Evolutionary conservation across 2,797 vertebrate species (phyloP).

Genomic region (Aeoliscus strigatus): DNA sequence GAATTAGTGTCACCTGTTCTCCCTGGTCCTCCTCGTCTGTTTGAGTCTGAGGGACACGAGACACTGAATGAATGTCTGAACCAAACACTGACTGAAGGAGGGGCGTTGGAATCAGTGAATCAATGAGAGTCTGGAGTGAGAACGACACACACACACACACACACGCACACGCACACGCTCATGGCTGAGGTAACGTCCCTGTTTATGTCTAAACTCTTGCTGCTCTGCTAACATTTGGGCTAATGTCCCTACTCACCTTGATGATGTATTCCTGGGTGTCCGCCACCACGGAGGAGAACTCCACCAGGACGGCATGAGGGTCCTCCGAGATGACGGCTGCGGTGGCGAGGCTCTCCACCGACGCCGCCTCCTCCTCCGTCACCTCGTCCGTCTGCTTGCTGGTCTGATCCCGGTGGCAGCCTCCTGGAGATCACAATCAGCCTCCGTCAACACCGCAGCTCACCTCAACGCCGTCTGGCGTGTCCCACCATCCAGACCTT

Average conservation of each 20-base stretch:
- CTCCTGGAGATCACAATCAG: slow-evolving; percentile 69
- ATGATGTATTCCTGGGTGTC: slow-evolving; percentile 99
- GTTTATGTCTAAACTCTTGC: no score
- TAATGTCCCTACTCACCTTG: slow-evolving; percentile 84
- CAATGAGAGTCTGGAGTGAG: no score
- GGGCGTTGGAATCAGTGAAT: no score
- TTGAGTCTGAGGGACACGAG: slow-evolving; percentile 52
- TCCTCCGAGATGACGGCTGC: slow-evolving; percentile 83
- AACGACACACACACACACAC: no score
- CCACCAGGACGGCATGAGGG: slow-evolving; percentile 90
- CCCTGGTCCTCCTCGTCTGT: slow-evolving; percentile 60
- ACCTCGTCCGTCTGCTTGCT: slow-evolving; percentile 57
- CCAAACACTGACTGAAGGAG: no score
- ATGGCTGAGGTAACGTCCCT: no score
- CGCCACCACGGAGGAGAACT: slow-evolving; percentile 96
- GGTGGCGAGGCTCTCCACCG: slow-evolving; percentile 68
- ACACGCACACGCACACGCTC: no score
- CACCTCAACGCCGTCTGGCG: not conserved
- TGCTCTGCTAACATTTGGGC: no score
- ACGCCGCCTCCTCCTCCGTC: slow-evolving; percentile 77
- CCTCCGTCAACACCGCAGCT: not conserved
- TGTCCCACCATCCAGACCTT: slow-evolving; percentile 73
- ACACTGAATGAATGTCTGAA: not conserved
- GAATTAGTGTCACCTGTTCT: slow-evolving; percentile 66
- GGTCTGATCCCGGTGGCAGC: slow-evolving; percentile 79